These are phyloP conservation scores for Napeogenes inachia DNA, from an alignment of 2,888 invertebrate species.

Conservation along the genomic window DNA sequence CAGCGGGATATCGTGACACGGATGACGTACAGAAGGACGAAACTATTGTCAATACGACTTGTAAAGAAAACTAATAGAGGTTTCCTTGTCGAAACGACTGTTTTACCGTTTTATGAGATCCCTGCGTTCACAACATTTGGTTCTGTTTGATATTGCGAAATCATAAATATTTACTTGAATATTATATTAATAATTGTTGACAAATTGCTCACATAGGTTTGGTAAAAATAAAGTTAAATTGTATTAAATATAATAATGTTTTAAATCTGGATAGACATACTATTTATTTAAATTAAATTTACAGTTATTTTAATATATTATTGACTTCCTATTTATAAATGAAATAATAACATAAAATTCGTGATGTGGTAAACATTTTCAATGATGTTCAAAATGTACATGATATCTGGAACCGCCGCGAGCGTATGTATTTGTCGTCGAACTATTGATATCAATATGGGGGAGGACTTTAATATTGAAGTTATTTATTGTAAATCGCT, in stretches of 20 bases:
- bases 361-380: not conserved
- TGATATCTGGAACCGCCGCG: conserved; percentile 56
- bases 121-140: conserved; percentile 48
- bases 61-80: conserved; percentile 70
- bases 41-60: conserved; percentile 62
- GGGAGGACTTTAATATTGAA: conserved; percentile 74
- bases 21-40: conserved; percentile 40
- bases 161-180: not conserved
- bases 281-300: not conserved
- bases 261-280: too few species aligned
- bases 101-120: conserved; percentile 57
- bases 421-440: conserved; percentile 60
- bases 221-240: too few species aligned
- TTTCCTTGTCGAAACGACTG: conserved; percentile 57
- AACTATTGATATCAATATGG: conserved; percentile 72
- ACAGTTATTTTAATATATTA: not conserved
- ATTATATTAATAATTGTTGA: not conserved
- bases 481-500: conserved; percentile 75
- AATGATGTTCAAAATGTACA: conserved; percentile 41
- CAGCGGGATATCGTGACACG: conserved; percentile 39
- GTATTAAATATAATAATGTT: too few species aligned
- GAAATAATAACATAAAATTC: not conserved
- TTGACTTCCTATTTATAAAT: too few species aligned
- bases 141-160: not conserved
- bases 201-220: not conserved